Evolutionary conservation across 2,888 invertebrate species (phyloP).

Genomic region (Microchrysa polita): DNA sequence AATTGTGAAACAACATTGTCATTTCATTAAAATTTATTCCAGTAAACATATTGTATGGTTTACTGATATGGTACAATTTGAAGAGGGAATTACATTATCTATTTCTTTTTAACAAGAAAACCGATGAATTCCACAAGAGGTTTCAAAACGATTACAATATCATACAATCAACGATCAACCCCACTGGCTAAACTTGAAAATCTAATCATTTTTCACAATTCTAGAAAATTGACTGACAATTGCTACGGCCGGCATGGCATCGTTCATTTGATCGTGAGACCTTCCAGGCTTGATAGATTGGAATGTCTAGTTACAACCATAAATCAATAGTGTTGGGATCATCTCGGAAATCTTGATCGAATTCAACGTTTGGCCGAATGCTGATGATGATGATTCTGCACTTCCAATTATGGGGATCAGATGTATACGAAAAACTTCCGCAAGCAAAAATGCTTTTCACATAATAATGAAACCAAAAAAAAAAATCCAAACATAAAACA

Average conservation of each 20-base stretch:
- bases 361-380: neutral
- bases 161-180: no score
- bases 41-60: no score
- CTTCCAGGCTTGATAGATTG: slow-evolving; percentile 29
- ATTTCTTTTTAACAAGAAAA: no score
- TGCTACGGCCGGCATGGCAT: neutral
- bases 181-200: no score
- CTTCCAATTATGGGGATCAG: neutral
- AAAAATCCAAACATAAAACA: neutral
- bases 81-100: no score
- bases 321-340: neutral
- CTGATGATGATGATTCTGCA: neutral
- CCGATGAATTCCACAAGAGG: no score
- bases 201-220: no score
- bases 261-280: slow-evolving; percentile 8
- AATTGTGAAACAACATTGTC: no score
- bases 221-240: slow-evolving; percentile 26
- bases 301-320: neutral
- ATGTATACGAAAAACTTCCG: neutral
- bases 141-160: no score
- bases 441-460: neutral
- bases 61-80: no score
- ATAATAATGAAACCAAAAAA: neutral
- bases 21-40: no score
- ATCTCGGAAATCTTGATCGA: neutral